These are phyloP conservation scores for Erebia ligea DNA, from an alignment of 2,888 invertebrate genomes.

Conservation along the genomic window DNA sequence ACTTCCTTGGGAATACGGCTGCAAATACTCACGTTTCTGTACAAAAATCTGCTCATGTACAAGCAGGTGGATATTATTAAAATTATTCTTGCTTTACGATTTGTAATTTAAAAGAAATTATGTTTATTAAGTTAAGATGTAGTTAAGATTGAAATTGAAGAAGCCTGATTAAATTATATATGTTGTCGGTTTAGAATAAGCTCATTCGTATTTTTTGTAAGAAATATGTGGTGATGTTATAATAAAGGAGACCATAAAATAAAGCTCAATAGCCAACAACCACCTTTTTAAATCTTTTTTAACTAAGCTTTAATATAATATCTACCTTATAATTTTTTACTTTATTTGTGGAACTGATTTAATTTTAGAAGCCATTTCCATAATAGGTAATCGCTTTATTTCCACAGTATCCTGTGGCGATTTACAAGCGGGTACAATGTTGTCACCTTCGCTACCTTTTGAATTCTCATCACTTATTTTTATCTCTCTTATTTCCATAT, in stretches of 20 bases:
- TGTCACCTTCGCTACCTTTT: not conserved
- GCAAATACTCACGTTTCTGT: conserved; percentile 68
- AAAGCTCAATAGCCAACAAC: no score
- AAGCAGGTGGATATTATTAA: conserved; percentile 59
- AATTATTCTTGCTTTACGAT: not conserved
- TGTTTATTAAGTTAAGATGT: not conserved
- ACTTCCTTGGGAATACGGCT: conserved; percentile 81
- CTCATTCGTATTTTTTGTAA: not conserved
- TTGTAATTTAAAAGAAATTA: not conserved
- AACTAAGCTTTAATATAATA: not conserved
- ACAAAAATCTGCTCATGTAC: conserved; percentile 69
- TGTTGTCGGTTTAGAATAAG: not conserved
- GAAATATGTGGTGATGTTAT: not conserved
- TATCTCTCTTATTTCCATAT: not conserved
- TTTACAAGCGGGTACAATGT: not conserved
- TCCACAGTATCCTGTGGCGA: not conserved
- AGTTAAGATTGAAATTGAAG: not conserved
- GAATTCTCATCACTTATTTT: not conserved
- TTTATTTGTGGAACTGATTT: not conserved
- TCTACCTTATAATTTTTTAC: not conserved
- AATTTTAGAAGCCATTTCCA: not conserved
- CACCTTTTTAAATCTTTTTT: no score
- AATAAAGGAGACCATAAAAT: not conserved
- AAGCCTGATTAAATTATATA: not conserved
- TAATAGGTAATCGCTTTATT: not conserved